phyloP scores from a whole-genome alignment of 2,113 vertebrate genomes.

The Catharus bicknelli region DNA sequence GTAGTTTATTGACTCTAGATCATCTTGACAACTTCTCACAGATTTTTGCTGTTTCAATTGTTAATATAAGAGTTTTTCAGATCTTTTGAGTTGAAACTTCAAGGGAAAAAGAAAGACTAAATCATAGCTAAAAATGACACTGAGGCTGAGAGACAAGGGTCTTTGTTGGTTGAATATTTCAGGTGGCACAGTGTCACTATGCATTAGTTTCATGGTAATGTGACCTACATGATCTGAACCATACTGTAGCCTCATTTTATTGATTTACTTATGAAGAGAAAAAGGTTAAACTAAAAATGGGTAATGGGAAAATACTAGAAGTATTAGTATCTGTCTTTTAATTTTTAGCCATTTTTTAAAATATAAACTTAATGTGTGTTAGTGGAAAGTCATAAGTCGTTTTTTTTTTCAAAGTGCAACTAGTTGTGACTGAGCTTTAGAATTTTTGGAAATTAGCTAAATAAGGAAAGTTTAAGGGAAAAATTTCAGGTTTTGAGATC shows the following conservation, averaged over 20 bases:
- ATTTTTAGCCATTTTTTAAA: not conserved
- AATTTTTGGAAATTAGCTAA: not conserved
- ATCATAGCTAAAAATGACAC: conserved; percentile 20
- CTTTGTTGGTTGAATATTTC: conserved; percentile 59
- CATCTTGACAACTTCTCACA: not conserved
- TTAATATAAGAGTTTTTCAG: not conserved
- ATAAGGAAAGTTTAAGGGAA: not conserved
- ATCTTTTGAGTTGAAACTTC: not conserved
- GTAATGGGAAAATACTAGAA: not conserved
- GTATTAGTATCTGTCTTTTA: fast-evolving
- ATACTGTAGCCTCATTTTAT: not conserved
- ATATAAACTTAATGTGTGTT: not conserved
- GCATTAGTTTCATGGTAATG: conserved; percentile 39
- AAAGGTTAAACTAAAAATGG: not conserved
- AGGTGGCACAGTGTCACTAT: conserved; percentile 59
- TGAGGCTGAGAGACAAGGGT: conserved; percentile 58
- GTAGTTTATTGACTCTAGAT: not conserved
- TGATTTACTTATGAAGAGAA: not conserved
- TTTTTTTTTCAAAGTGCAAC: not conserved
- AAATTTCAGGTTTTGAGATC: not conserved
- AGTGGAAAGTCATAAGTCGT: not conserved
- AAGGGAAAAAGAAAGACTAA: not conserved
- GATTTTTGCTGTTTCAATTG: not conserved
- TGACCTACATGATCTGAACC: not conserved
- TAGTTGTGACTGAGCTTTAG: not conserved